Base-by-base conservation (phyloP, 2,888 invertebrate genomes). In the Brenthis daphne region DNA sequence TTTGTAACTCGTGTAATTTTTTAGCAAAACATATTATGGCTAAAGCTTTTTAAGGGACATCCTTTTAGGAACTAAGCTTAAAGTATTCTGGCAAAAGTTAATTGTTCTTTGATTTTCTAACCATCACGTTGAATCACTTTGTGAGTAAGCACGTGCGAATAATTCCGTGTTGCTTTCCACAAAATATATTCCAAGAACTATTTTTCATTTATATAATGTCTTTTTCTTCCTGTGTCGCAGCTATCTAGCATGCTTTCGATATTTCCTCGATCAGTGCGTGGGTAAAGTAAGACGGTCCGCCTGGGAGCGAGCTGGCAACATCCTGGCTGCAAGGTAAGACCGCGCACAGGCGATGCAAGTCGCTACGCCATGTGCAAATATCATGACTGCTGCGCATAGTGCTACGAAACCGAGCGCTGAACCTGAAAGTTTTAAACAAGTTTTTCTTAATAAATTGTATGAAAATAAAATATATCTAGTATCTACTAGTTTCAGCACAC, bases 401-500 rank as follows among this genome's bases (percentile, higher is more conserved):
- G 89, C 84, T 14, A 92, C 92, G 79, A 92, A 92, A 3, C 88
- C 91, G 11, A 92, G 80, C 1, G 92, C 92, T 47, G 85, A 79
- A 0, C 85, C 92, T 92, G 82, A 2, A 77, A 78, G 5, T 12
- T 55, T 8, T 20, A 50, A 47, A 24, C 20, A 13, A 55, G 33
- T 55, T 33, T 24, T 24, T 58, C 1, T 24, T 5, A 43, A 20
- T 48, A 20, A 47, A 20, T 58, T 5, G 14, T 48, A 6, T 20
- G 8, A 29, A 1, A 24, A 47, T 57, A 16, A 58, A 57, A 6
- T 33, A 33, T 33, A 43, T 37, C 20, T 20, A 20, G 11, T 43
- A 43, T 2, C 37, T 8, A 43, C 37, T 43, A 43, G 37, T 43
- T 43, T 43, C 37, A 6, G 6, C 8, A 8, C 37, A 8, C 37